Evolutionary conservation across 1,140 invertebrate genomes (phyloP).

Genomic region (Drosophila seguyi): DNA sequence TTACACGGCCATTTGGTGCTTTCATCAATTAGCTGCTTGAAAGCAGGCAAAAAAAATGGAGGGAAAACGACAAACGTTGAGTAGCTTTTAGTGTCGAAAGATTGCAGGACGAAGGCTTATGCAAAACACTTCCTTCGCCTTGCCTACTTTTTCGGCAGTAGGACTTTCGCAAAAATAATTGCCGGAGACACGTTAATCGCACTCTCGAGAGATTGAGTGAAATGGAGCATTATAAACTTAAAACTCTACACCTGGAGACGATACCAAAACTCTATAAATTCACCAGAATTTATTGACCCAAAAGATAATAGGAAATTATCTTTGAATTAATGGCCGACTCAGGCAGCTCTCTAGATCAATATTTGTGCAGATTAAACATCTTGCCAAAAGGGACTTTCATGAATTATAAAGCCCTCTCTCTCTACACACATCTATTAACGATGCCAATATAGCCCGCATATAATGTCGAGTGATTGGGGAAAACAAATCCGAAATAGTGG

Average conservation of each 20-base stretch:
- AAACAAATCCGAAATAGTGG: slow-evolving; percentile 18
- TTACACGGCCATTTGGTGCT: slow-evolving; percentile 60
- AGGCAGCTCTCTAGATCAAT: neutral
- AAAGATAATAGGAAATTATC: neutral
- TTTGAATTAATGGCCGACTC: slow-evolving; percentile 3
- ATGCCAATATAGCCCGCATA: slow-evolving; percentile 23
- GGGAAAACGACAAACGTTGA: slow-evolving; percentile 38
- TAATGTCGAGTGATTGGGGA: slow-evolving; percentile 13
- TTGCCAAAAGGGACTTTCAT: slow-evolving; percentile 3
- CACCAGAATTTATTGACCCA: neutral
- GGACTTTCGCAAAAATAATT: slow-evolving; percentile 58
- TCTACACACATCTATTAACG: slow-evolving; percentile 1
- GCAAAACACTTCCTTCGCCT: slow-evolving; percentile 44
- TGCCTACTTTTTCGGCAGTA: slow-evolving; percentile 56
- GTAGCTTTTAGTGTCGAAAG: slow-evolving; percentile 74
- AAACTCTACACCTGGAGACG: neutral
- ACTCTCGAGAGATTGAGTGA: slow-evolving; percentile 31
- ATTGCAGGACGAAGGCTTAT: slow-evolving; percentile 60
- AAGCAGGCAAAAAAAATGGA: slow-evolving; percentile 21
- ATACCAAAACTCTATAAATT: slow-evolving; percentile 3
- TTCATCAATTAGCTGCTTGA: slow-evolving; percentile 74
- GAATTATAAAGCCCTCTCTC: neutral
- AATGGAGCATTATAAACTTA: slow-evolving; percentile 8
- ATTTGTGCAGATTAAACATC: slow-evolving; percentile 7
- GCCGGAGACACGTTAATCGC: slow-evolving; percentile 28